Conservation (phyloP, 2,797 vertebrate species). For the Anguilla anguilla region DNA sequence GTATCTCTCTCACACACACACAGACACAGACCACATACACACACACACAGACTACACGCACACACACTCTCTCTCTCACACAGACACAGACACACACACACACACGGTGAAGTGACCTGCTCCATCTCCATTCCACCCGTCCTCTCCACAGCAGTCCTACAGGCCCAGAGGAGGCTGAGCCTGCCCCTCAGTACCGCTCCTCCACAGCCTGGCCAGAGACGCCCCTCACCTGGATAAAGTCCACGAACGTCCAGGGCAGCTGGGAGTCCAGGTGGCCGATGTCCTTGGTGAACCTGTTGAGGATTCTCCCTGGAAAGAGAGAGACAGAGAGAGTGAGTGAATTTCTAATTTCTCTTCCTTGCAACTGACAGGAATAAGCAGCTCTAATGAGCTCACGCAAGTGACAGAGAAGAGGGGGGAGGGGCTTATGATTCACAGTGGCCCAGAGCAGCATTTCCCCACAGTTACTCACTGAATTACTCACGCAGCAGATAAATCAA, state of each 20-base stretch:
- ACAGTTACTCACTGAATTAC: conserved; percentile 30
- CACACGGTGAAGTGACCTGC: background rate
- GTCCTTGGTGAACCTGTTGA: conserved; percentile 89
- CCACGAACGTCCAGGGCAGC: conserved; percentile 89
- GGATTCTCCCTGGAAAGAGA: conserved; percentile 14
- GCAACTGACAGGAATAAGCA: background rate
- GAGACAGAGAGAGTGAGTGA: background rate
- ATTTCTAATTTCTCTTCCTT: background rate
- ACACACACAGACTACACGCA: background rate
- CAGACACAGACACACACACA: background rate
- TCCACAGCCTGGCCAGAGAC: conserved; percentile 48
- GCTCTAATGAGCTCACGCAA: background rate
- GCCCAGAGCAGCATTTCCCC: too few relatives aligned
- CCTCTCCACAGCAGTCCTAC: conserved; percentile 74
- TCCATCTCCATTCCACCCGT: background rate
- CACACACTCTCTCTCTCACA: too few relatives aligned
- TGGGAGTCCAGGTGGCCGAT: conserved; percentile 93
- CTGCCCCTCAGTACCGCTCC: conserved; percentile 82
- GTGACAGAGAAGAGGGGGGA: background rate
- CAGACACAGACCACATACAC: background rate
- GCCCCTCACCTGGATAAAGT: conserved; percentile 89
- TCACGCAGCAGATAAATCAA: background rate
- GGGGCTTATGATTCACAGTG: background rate
- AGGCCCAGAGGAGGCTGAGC: conserved; percentile 77
- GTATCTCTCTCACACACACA: background rate